Conservation (phyloP, 2,113 vertebrate genomes). For the Bucco capensis region DNA sequence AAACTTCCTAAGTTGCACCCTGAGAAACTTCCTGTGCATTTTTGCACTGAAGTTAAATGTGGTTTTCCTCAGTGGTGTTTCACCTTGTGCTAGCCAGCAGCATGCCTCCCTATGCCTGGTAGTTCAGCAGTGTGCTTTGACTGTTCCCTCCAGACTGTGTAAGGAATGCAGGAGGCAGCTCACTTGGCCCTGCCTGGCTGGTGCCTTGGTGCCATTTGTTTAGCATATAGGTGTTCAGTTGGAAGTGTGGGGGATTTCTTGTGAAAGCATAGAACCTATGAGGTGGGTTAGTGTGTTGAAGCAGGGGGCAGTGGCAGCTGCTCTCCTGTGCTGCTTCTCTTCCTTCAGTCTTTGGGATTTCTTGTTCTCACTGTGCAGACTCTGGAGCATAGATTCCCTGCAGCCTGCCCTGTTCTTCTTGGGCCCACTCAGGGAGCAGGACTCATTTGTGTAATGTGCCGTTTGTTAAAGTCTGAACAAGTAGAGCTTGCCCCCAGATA, state of each 20-base stretch:
- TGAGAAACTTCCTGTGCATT: not conserved
- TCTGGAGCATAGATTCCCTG: not conserved
- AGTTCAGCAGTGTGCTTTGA: not conserved
- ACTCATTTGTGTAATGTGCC: not conserved
- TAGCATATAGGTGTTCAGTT: not conserved
- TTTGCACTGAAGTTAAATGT: not conserved
- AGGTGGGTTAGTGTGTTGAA: not conserved
- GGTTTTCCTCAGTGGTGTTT: not conserved
- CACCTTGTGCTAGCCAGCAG: not conserved
- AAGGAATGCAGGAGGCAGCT: not conserved
- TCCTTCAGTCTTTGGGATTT: not conserved
- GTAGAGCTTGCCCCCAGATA: not conserved
- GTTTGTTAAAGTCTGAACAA: not conserved
- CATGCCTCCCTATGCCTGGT: not conserved
- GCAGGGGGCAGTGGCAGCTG: not conserved
- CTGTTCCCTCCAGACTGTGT: not conserved
- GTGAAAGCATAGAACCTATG: not conserved
- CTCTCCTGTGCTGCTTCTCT: not conserved
- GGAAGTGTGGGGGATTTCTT: not conserved
- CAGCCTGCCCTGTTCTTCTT: not conserved
- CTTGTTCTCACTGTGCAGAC: not conserved
- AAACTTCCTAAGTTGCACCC: not conserved
- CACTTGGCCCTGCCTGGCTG: not conserved
- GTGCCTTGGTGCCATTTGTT: not conserved
- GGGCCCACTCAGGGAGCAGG: not conserved